Conservation (phyloP, 2,797 vertebrate species). For the Hemitrygon akajei region DNA sequence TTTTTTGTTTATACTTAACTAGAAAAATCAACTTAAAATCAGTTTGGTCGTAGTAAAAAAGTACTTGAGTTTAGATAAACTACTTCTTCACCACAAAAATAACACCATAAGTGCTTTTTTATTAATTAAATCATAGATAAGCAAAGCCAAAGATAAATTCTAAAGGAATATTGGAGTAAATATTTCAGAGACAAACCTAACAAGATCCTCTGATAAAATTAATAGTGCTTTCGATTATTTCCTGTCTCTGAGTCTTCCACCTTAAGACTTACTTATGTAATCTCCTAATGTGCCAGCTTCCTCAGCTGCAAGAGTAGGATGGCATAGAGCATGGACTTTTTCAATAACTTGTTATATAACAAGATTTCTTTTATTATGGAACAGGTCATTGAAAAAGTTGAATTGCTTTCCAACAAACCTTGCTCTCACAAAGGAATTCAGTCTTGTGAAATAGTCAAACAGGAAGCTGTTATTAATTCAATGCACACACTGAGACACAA, state of each 20-base stretch:
- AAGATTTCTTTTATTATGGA: not conserved
- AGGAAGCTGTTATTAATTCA: not conserved
- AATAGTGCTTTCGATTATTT: conserved; percentile 20
- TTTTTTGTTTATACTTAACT: too few relatives aligned
- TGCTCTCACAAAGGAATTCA: not conserved
- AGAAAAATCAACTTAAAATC: not conserved
- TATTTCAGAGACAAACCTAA: not conserved
- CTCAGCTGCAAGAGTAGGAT: not conserved
- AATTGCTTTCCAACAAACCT: not conserved
- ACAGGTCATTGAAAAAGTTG: not conserved
- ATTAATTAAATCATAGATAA: not conserved
- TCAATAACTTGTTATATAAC: conserved; percentile 14
- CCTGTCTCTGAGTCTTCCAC: not conserved
- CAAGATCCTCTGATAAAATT: not conserved
- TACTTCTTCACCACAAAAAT: not conserved
- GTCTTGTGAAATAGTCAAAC: not conserved
- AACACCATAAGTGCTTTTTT: not conserved
- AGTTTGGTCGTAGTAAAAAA: not conserved
- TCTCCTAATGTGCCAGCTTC: not conserved
- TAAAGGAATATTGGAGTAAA: not conserved
- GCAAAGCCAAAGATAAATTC: not conserved
- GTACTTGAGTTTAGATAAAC: not conserved
- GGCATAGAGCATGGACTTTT: not conserved
- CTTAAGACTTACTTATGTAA: not conserved
- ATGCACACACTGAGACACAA: not conserved